Conservation (phyloP, 2,888 invertebrate genomes). For the Cerastoderma edule region DNA sequence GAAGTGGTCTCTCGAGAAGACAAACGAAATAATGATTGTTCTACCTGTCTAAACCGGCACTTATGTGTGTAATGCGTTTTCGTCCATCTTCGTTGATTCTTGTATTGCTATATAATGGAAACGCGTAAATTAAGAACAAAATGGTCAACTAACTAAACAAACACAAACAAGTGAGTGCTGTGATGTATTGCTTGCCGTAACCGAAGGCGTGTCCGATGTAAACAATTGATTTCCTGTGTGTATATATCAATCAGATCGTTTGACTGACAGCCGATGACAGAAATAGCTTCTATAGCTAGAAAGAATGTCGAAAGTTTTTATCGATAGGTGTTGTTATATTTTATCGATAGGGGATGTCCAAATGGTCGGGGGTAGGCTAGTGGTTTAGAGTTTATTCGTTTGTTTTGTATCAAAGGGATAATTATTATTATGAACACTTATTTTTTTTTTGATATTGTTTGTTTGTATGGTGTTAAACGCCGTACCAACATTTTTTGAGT, state of each 20-base stretch:
- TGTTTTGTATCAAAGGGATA: not conserved
- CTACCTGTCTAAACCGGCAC: too few relatives aligned
- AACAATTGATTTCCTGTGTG: not conserved
- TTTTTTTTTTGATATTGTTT: not conserved
- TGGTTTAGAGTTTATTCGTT: not conserved
- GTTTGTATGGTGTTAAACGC: too few relatives aligned
- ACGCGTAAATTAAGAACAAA: not conserved
- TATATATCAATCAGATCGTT: not conserved
- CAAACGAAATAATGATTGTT: too few relatives aligned
- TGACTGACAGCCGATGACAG: conserved; percentile 17
- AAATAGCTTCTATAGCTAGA: conserved; percentile 16
- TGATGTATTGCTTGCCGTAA: not conserved
- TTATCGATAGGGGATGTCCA: not conserved
- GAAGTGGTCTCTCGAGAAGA: too few relatives aligned
- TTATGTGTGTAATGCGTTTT: too few relatives aligned
- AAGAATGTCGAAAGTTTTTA: not conserved
- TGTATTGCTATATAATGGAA: not conserved
- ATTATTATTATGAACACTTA: not conserved
- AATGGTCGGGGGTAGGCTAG: not conserved
- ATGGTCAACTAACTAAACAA: not conserved
- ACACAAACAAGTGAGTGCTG: not conserved
- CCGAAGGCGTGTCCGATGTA: too few relatives aligned
- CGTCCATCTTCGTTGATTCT: not conserved
- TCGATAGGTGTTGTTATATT: not conserved
- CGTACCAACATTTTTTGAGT: too few relatives aligned